Evolutionary conservation across 2,113 vertebrate genomes (phyloP).

Genomic region (Pseudopipra pipra): DNA sequence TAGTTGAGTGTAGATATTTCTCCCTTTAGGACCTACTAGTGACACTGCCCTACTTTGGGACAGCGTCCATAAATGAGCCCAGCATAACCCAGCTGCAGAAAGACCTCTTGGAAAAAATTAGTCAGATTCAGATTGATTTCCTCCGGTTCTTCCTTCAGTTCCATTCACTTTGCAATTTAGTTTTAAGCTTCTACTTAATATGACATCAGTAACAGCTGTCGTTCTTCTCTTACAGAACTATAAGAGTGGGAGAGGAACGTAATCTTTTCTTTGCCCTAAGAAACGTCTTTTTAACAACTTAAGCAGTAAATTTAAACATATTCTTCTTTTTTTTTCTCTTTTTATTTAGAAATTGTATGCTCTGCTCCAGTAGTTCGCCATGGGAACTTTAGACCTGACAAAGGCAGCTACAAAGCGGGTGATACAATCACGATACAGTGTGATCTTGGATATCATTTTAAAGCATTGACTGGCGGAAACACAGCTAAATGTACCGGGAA

Average conservation of each 20-base stretch:
- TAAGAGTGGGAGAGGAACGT: not conserved
- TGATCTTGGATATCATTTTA: not conserved
- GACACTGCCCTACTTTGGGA: not conserved
- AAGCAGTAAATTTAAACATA: not conserved
- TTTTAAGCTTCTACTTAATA: not conserved
- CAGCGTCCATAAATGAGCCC: not conserved
- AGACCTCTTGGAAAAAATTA: not conserved
- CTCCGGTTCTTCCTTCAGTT: not conserved
- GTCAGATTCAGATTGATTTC: not conserved
- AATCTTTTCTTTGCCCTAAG: not conserved
- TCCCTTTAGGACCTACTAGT: not conserved
- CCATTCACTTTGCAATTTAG: not conserved
- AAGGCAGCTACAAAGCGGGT: not conserved
- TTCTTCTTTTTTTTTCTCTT: not conserved
- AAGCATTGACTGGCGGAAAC: fast-evolving
- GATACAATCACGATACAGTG: slow-evolving; percentile 6
- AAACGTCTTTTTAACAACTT: not conserved
- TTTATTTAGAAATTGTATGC: slow-evolving; percentile 53
- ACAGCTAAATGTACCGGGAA: slow-evolving; percentile 17
- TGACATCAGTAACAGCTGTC: not conserved
- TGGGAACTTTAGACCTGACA: slow-evolving; percentile 10
- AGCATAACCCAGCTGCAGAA: not conserved
- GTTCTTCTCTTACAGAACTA: not conserved
- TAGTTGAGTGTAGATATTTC: not conserved
- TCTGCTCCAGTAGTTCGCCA: slow-evolving; percentile 36